These are phyloP conservation scores for Atta cephalotes DNA, from an alignment of 1,140 invertebrate genomes.

Conservation along the genomic window DNA sequence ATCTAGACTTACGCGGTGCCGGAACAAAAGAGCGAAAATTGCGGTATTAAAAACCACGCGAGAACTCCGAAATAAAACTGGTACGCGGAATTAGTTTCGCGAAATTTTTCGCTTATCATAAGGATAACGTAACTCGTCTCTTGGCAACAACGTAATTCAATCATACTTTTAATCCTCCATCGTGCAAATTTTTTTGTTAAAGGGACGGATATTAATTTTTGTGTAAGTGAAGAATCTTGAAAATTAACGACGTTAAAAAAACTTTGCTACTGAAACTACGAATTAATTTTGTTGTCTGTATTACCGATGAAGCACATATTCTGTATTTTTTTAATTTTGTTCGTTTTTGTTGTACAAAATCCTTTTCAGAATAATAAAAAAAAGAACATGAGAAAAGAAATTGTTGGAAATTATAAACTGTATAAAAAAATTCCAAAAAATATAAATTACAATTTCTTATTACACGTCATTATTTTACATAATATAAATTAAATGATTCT, in stretches of 20 bases:
- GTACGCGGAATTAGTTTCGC: slow-evolving; percentile 15
- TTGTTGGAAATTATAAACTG: too few relatives aligned
- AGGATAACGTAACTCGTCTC: neutral
- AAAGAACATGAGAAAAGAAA: too few relatives aligned
- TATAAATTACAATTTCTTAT: too few relatives aligned
- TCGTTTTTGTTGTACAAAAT: too few relatives aligned
- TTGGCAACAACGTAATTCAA: neutral
- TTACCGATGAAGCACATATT: too few relatives aligned
- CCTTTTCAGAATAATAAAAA: too few relatives aligned
- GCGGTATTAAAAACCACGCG: slow-evolving; percentile 9
- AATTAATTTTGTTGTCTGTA: neutral
- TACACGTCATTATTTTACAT: too few relatives aligned
- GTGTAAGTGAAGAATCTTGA: neutral
- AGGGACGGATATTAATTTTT: neutral
- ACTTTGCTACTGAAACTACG: neutral
- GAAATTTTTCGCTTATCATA: slow-evolving; percentile 29
- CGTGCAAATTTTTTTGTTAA: slow-evolving; percentile 35
- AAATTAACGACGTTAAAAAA: slow-evolving; percentile 5
- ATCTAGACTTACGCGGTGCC: neutral
- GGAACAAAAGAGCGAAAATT: slow-evolving; percentile 12
- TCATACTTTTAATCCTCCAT: slow-evolving; percentile 20
- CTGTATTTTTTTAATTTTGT: too few relatives aligned
- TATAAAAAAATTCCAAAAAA: too few relatives aligned
- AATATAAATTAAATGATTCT: too few relatives aligned
- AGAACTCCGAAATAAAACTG: slow-evolving; percentile 23